Conservation (phyloP, 2,113 vertebrate species). For the Lepus europaeus region DNA sequence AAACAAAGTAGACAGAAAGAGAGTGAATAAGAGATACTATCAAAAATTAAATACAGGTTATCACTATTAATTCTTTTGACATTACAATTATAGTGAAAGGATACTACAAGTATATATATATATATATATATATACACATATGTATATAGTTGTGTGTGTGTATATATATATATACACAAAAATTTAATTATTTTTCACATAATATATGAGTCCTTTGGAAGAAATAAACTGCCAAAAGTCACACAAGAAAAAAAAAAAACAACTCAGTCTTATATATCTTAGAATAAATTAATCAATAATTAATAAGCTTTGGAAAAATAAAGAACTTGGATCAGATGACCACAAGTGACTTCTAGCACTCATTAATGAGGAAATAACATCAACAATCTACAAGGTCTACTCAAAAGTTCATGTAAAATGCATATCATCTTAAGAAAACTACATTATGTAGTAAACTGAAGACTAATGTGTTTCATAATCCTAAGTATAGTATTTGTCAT, state of each 20-base stretch:
- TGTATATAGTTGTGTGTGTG: no score
- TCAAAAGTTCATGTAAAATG: no score
- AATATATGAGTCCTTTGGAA: not conserved
- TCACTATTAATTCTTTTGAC: not conserved
- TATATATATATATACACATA: no score
- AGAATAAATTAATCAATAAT: not conserved
- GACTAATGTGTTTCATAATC: not conserved
- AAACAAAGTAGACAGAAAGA: not conserved
- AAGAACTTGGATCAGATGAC: not conserved
- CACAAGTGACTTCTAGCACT: not conserved
- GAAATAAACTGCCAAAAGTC: not conserved
- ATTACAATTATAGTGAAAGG: not conserved
- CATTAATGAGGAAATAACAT: not conserved
- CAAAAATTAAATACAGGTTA: not conserved
- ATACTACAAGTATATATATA: not conserved
- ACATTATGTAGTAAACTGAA: not conserved
- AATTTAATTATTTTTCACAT: not conserved
- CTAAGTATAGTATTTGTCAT: not conserved
- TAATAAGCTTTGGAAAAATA: not conserved
- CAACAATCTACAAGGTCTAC: not conserved
- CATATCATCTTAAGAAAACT: no score
- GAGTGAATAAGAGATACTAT: not conserved
- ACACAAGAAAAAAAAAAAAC: not conserved
- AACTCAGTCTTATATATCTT: not conserved
- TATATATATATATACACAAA: no score